phyloP scores from a whole-genome alignment of 2,797 vertebrate genomes.

The Chromis chromis region DNA sequence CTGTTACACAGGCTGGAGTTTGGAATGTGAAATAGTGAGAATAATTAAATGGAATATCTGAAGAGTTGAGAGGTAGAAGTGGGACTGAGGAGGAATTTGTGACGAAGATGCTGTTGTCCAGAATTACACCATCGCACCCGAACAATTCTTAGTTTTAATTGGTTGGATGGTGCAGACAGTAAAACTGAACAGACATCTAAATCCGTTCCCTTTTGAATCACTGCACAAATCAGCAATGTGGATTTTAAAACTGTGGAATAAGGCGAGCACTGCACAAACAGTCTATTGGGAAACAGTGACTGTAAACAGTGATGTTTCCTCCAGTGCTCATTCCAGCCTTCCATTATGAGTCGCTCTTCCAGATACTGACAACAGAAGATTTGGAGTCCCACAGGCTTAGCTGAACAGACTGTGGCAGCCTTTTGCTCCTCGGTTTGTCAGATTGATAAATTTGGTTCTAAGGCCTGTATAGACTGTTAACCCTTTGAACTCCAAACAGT shows the following conservation, averaged over 20 bases:
- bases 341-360: not conserved
- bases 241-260: too few species aligned
- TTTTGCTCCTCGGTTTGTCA: too few species aligned
- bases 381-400: too few species aligned
- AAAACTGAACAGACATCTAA: not conserved
- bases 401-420: not conserved
- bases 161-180: not conserved
- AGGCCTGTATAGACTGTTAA: too few species aligned
- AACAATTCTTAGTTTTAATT: not conserved
- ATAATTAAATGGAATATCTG: not conserved
- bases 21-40: not conserved
- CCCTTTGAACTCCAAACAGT: too few species aligned
- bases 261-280: too few species aligned
- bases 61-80: not conserved
- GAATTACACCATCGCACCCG: too few species aligned
- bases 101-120: too few species aligned
- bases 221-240: not conserved
- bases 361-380: not conserved
- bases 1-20: not conserved
- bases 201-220: too few species aligned
- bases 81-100: not conserved
- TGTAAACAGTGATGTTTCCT: not conserved
- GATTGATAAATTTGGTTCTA: too few species aligned
- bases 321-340: not conserved
- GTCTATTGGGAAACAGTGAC: not conserved